Evolutionary conservation across 2,797 vertebrate genomes (phyloP).

Genomic region (Buceros bicornis): DNA sequence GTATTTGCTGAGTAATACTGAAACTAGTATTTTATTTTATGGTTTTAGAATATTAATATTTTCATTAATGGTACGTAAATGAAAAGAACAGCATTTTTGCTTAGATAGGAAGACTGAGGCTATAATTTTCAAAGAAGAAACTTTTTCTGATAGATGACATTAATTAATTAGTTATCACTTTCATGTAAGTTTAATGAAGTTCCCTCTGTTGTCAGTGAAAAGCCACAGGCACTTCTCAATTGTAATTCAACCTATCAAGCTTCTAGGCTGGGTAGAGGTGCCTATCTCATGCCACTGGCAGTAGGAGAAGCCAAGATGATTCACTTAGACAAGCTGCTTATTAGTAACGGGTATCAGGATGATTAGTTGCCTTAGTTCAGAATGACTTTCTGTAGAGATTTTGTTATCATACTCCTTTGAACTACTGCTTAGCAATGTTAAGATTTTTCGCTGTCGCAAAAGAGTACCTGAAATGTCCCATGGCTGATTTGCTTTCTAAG

Average conservation of each 20-base stretch:
- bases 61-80: not conserved
- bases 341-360: not conserved
- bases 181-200: not conserved
- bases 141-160: not conserved
- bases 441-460: not conserved
- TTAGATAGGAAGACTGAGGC: not conserved
- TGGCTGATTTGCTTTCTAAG: not conserved
- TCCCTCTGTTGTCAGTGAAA: constrained; percentile 35
- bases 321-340: not conserved
- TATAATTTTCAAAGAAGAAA: not conserved
- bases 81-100: not conserved
- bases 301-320: not conserved
- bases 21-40: not conserved
- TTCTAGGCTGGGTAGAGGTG: not conserved
- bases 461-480: not conserved
- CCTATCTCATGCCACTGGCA: not conserved
- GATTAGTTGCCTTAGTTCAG: not conserved
- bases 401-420: not conserved
- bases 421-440: not conserved
- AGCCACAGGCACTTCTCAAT: not conserved
- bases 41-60: not conserved
- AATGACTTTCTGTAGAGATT: not conserved
- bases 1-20: not conserved
- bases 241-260: not conserved
- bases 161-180: constrained; percentile 4